A percentile compares a stretch with the other conserved stretches of the same genome.
Evolutionary conservation across 2,797 vertebrate species (phyloP).

Genomic region (Lacerta viridis): DNA sequence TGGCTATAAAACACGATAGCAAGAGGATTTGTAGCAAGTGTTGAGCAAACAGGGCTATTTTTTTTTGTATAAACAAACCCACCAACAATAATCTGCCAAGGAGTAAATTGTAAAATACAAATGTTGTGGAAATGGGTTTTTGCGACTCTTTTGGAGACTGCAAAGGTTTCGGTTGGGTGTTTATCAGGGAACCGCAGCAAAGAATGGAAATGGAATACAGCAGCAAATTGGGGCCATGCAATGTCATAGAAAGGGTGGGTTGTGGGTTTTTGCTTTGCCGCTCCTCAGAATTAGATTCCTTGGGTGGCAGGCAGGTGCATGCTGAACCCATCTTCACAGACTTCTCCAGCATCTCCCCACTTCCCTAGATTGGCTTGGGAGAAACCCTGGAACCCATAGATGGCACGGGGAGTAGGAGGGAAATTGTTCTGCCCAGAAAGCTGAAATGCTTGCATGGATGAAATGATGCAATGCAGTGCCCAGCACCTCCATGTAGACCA

Average conservation of each 20-base stretch:
- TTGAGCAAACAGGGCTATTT: constrained; percentile 43
- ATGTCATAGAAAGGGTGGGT: neutral
- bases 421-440: no score
- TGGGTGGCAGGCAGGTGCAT: no score
- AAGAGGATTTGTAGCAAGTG: constrained; percentile 46
- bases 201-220: neutral
- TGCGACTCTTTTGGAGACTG: neutral
- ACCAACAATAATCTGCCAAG: constrained; percentile 13
- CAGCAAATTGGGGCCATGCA: neutral
- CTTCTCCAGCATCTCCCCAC: neutral
- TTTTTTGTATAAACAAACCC: neutral
- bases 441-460: no score
- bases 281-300: neutral
- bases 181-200: neutral
- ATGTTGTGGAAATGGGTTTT: neutral
- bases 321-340: no score
- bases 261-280: neutral
- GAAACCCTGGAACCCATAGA: no score
- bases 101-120: constrained; percentile 57
- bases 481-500: no score
- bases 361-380: no score
- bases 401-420: no score
- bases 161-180: no score
- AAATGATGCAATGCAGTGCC: no score
- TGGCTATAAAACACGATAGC: constrained; percentile 51